A percentile compares a stretch with the other conserved stretches of the same genome.
These are phyloP conservation scores for Drosophila santomea DNA, from an alignment of 1,140 invertebrate species.

Conservation along the genomic window DNA sequence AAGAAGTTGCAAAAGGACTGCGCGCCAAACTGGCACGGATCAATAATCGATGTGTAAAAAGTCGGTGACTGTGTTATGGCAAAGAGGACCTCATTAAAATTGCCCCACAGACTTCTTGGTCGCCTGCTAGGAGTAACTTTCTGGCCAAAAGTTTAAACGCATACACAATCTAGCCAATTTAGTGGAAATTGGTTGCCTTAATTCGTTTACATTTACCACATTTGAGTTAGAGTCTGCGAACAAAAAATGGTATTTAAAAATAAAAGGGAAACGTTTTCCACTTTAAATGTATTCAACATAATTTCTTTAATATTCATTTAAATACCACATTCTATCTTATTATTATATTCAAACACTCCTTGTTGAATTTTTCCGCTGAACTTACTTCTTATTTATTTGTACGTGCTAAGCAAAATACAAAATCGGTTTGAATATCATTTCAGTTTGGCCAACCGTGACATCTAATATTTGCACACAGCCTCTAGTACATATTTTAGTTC, in stretches of 20 bases:
- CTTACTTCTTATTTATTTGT: background rate
- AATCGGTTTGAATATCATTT: slow-evolving; percentile 3
- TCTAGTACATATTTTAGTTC: background rate
- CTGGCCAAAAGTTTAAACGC: background rate
- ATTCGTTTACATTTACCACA: background rate
- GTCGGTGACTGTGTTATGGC: slow-evolving; percentile 33
- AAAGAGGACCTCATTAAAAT: slow-evolving; percentile 29
- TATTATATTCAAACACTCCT: background rate
- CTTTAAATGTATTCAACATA: no score
- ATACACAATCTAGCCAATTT: slow-evolving; percentile 3
- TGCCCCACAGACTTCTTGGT: slow-evolving; percentile 1
- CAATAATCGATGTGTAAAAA: slow-evolving; percentile 57
- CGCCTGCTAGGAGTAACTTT: background rate
- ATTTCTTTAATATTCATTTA: no score
- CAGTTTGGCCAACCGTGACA: slow-evolving; percentile 3
- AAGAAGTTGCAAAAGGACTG: slow-evolving; percentile 59
- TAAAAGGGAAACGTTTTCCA: background rate
- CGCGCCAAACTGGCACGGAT: slow-evolving; percentile 52
- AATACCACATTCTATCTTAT: no score
- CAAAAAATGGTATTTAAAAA: no score
- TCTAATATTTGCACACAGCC: slow-evolving; percentile 8
- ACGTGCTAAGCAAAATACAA: background rate
- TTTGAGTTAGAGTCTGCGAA: background rate
- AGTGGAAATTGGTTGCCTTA: background rate
- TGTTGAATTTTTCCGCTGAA: background rate